Evolutionary conservation across 2,113 vertebrate genomes (phyloP), one percentile per base, ranked within the genome.

Genomic region (Stegastes partitus): DNA sequence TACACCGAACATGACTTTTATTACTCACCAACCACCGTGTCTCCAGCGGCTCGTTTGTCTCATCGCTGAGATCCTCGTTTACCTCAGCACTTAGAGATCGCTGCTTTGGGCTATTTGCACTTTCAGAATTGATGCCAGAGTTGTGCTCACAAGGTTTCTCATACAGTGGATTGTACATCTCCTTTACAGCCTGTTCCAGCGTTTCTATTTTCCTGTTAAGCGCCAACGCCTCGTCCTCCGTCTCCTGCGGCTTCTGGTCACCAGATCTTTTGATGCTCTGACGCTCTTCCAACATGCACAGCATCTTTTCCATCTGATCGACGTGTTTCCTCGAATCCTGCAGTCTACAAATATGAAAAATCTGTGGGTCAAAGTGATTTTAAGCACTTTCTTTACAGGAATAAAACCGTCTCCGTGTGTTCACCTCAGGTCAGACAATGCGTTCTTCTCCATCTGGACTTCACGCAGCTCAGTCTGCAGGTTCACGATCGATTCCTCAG

Each of bases 1-100:
- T 10, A 11, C 7, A 54, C 4, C 14, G 0, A 67, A n/a, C 1
- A 22, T 50, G 4, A 61, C 5, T 23, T 49, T 8, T 67, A 44
- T 54, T 61, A 94, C 95, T 92, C 92, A 96, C 96, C 88, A 85
- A 81, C 68, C 87, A 56, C 74, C 91, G n/a, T 87, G 85, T 95
- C 74, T 80, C 83, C 86, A 90, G 93, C 54, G 95, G 87, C 39
- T 64, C 71, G 11, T 84, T 78, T 72, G 94, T 84, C 14, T 95
- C 90, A 5, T 91, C 76, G 25, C 81, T 91, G 59, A 94, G 59
- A 51, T 93, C 90, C 66, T n/a, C 81, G 31, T 93, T 82, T 57
- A 89, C 10, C n/a, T 82, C 89, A 68, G 67, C 73, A 83, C 94
- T 68, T 1, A 93, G 74, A 34, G 37, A 91, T 37, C n/a, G 54